Percentiles rank a stretch among this genome's conserved stretches.
Conservation (phyloP, 1,140 invertebrate species). For the fruit fly (Drosophila melanogaster) region DNA sequence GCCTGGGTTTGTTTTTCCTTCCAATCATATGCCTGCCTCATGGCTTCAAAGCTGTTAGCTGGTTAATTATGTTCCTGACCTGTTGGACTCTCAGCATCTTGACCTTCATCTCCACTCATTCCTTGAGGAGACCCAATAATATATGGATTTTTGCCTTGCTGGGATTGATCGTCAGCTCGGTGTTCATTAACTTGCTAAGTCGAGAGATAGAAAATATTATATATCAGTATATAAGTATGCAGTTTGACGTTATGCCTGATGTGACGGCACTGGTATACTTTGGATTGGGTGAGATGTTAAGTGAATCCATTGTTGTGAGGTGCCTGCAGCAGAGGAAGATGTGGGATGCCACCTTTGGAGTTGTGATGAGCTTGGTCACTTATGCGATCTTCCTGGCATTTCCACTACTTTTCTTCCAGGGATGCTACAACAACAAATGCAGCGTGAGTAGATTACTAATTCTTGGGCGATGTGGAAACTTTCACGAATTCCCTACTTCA, state of each 20-base stretch:
- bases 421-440: constrained; percentile 16
- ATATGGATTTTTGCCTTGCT: background rate
- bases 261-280: constrained; percentile 22
- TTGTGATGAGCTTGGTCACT: constrained; percentile 24
- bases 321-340: constrained; percentile 1
- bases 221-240: constrained; percentile 48
- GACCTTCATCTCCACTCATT: constrained; percentile 27
- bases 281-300: constrained; percentile 11
- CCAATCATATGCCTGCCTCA: constrained; percentile 25
- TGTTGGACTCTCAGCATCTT: constrained; percentile 15
- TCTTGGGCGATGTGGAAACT: background rate
- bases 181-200: constrained; percentile 5
- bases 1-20: constrained; percentile 4
- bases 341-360: constrained; percentile 37
- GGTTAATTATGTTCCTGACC: background rate
- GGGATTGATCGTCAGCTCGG: constrained; percentile 18
- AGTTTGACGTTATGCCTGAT: constrained; percentile 9
- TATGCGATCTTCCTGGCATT: constrained; percentile 27
- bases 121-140: constrained; percentile 18
- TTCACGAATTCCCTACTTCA: background rate
- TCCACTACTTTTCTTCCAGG: constrained; percentile 22
- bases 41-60: background rate
- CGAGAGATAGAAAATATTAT: constrained; percentile 38
- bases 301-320: constrained; percentile 6
- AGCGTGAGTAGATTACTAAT: constrained; percentile 2